phyloP scores from a whole-genome alignment of 2,113 vertebrate species.

The Paradoxurus hermaphroditus region DNA sequence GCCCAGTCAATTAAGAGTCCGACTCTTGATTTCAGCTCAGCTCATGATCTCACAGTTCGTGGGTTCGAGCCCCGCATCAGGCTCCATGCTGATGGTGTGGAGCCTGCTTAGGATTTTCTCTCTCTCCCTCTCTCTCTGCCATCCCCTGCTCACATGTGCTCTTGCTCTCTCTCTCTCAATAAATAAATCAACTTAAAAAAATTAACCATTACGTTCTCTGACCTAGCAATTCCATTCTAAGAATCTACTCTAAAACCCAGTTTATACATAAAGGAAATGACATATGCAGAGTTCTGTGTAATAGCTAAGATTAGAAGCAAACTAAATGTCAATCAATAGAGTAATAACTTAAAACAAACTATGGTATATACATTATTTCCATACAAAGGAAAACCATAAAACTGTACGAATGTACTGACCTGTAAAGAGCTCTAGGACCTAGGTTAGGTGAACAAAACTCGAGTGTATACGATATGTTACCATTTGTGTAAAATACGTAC shows the following conservation, averaged over 20 bases:
- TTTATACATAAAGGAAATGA: not conserved
- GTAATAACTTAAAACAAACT: not conserved
- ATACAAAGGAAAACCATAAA: not conserved
- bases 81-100: no score
- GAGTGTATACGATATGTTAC: not conserved
- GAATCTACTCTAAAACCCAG: not conserved
- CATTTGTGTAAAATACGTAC: not conserved
- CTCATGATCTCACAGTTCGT: no score
- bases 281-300: not conserved
- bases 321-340: not conserved
- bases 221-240: not conserved
- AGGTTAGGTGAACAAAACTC: not conserved
- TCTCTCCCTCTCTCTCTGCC: no score
- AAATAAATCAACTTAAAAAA: no score
- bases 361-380: not conserved
- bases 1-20: no score
- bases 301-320: not conserved
- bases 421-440: not conserved
- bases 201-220: not conserved
- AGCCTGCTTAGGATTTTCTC: no score
- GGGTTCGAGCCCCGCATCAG: no score
- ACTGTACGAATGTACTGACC: not conserved
- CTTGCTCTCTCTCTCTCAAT: no score
- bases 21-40: no score
- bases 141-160: no score